Conservation (phyloP, 1,140 invertebrate genomes). For the Drosophila eugracilis region DNA sequence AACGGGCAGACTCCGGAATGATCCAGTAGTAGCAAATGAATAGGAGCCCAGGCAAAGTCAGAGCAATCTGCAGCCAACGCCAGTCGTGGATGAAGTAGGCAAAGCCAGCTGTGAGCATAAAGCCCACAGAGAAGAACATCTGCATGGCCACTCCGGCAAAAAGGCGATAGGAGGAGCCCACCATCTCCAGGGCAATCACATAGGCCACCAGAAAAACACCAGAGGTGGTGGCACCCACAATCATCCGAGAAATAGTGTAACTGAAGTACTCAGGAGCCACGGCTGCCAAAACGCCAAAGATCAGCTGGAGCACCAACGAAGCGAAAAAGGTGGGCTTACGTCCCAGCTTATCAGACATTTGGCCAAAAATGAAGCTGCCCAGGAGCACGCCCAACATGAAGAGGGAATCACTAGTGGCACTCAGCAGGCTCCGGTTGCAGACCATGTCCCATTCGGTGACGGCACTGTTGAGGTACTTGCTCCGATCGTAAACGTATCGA, state of each 20-base stretch:
- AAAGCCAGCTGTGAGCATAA: constrained; percentile 90
- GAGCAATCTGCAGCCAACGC: constrained; percentile 90
- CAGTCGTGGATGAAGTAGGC: constrained; percentile 91
- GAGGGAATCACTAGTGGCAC: constrained; percentile 91
- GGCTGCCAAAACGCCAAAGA: constrained; percentile 88
- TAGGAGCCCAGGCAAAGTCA: constrained; percentile 89
- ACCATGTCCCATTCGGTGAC: constrained; percentile 91
- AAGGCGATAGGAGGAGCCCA: constrained; percentile 90
- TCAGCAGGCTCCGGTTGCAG: constrained; percentile 88
- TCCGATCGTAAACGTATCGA: constrained; percentile 87
- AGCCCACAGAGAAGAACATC: constrained; percentile 92
- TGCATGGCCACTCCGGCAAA: constrained; percentile 91
- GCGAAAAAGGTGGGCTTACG: constrained; percentile 90
- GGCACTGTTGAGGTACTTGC: constrained; percentile 87
- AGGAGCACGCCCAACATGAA: constrained; percentile 94
- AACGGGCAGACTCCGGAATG: constrained; percentile 93
- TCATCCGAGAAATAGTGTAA: constrained; percentile 89
- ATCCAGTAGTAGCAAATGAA: constrained; percentile 94
- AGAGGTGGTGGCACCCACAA: constrained; percentile 90
- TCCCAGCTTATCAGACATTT: constrained; percentile 92
- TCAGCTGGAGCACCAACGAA: constrained; percentile 89
- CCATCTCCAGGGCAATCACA: constrained; percentile 93
- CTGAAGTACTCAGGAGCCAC: constrained; percentile 89
- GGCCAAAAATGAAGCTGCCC: constrained; percentile 92
- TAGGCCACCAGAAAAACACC: constrained; percentile 92